A percentile compares a stretch with the other conserved stretches of the same genome.
phyloP scores from a whole-genome alignment of 2,797 vertebrate genomes.

The Iguana delicatissima region DNA sequence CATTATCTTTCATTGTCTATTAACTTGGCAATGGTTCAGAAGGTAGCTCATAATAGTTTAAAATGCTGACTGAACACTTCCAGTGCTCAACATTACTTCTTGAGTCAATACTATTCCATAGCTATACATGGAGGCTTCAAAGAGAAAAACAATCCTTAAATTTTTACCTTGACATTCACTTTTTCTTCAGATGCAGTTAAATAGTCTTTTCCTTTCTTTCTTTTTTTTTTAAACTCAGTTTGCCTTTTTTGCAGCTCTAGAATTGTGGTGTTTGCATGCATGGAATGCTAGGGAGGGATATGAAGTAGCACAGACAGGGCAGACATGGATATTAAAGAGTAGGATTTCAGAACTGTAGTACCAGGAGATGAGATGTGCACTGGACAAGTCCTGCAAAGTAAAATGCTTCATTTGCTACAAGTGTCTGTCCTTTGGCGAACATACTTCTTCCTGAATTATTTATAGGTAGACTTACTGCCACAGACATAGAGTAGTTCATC shows the following conservation, averaged over 20 bases:
- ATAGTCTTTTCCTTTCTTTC: conserved; percentile 22
- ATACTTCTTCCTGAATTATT: conserved; percentile 46
- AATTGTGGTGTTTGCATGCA: neutral
- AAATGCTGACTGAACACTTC: conserved; percentile 89
- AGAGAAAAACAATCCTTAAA: conserved; percentile 66
- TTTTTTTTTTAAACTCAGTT: neutral
- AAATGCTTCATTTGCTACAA: conserved; percentile 44
- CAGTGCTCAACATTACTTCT: conserved; percentile 78
- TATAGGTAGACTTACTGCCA: conserved; percentile 34
- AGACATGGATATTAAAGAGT: conserved; percentile 15
- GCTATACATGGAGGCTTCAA: conserved; percentile 66
- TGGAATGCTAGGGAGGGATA: neutral
- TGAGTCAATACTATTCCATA: conserved; percentile 74
- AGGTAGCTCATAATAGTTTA: conserved; percentile 90
- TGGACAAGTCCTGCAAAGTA: neutral
- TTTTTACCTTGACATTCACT: conserved; percentile 65
- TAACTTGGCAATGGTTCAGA: conserved; percentile 90
- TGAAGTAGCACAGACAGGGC: neutral
- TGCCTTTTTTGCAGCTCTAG: neutral
- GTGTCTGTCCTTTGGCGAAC: conserved; percentile 15
- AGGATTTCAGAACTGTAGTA: conserved; percentile 21
- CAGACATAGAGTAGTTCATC: conserved; percentile 44
- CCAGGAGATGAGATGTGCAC: neutral
- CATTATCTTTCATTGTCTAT: conserved; percentile 93
- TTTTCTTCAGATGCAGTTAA: conserved; percentile 52